phyloP scores from a whole-genome alignment of 2,797 vertebrate genomes.

The Enteromius fasciolatus region DNA sequence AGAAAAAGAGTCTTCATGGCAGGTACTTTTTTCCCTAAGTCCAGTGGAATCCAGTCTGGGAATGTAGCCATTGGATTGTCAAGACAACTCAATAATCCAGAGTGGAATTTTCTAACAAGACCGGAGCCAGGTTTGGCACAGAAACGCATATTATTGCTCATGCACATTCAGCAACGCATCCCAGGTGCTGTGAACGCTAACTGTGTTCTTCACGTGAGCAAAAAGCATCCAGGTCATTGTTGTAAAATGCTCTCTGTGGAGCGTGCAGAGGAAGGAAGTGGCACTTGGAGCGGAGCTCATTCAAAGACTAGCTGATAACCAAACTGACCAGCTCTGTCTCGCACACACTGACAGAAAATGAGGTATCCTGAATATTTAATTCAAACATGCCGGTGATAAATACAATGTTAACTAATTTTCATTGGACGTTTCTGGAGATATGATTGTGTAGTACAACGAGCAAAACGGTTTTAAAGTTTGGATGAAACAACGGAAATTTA shows the following conservation, averaged over 20 bases:
- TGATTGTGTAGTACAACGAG: not conserved
- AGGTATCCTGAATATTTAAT: not conserved
- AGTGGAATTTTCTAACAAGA: slow-evolving; percentile 77
- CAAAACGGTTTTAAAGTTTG: slow-evolving; percentile 10
- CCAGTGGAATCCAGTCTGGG: slow-evolving; percentile 72
- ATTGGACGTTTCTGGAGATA: not conserved
- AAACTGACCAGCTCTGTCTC: not conserved
- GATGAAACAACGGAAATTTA: slow-evolving; percentile 26
- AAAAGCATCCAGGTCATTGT: slow-evolving; percentile 72
- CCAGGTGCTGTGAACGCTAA: slow-evolving; percentile 56
- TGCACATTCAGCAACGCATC: slow-evolving; percentile 56
- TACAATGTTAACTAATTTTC: not conserved
- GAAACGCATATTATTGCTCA: slow-evolving; percentile 54
- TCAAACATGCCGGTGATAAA: not conserved
- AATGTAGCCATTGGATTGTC: slow-evolving; percentile 73
- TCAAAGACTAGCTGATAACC: slow-evolving; percentile 58
- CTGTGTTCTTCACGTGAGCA: slow-evolving; percentile 49
- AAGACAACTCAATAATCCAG: slow-evolving; percentile 77
- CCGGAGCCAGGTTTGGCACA: slow-evolving; percentile 66
- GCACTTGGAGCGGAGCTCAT: slow-evolving; percentile 71
- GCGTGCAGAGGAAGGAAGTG: slow-evolving; percentile 80
- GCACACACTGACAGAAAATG: not conserved
- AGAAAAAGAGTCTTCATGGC: slow-evolving; percentile 67
- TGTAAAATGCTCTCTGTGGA: slow-evolving; percentile 72
- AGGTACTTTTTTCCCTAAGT: slow-evolving; percentile 68